phyloP scores from a whole-genome alignment of 2,113 vertebrate genomes.

The Diadophis punctatus region DNA sequence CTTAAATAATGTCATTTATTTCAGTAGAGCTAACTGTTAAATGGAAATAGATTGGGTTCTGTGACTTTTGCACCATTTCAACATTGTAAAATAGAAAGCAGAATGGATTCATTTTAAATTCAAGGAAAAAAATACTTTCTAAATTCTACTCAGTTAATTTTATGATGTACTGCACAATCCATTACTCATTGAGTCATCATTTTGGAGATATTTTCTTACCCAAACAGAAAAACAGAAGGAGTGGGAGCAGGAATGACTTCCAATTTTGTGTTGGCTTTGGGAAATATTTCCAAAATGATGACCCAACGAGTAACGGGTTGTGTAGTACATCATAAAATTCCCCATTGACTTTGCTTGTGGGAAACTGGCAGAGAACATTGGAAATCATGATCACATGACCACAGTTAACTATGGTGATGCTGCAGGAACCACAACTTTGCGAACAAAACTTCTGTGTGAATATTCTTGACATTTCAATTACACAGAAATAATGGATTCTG shows the following conservation, averaged over 20 bases:
- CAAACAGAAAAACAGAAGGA: neutral
- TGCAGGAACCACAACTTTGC: neutral
- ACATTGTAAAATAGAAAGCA: neutral
- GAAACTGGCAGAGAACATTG: neutral
- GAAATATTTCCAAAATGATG: no score
- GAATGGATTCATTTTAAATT: neutral
- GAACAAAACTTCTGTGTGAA: neutral
- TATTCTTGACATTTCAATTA: no score
- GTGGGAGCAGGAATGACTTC: no score
- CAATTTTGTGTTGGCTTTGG: neutral
- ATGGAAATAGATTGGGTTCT: neutral
- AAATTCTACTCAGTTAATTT: neutral
- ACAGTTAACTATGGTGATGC: neutral
- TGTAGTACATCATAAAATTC: no score
- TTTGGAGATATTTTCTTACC: neutral
- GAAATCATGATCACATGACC: neutral
- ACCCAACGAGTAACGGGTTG: no score
- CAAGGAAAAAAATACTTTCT: neutral
- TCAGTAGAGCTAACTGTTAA: neutral
- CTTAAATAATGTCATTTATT: neutral
- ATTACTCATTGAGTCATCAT: neutral
- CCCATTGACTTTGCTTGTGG: neutral
- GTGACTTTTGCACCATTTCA: neutral
- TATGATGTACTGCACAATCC: neutral
- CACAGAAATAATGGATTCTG: neutral